Conservation (phyloP, 2,888 invertebrate genomes). For the Oegoconia quadripuncta region DNA sequence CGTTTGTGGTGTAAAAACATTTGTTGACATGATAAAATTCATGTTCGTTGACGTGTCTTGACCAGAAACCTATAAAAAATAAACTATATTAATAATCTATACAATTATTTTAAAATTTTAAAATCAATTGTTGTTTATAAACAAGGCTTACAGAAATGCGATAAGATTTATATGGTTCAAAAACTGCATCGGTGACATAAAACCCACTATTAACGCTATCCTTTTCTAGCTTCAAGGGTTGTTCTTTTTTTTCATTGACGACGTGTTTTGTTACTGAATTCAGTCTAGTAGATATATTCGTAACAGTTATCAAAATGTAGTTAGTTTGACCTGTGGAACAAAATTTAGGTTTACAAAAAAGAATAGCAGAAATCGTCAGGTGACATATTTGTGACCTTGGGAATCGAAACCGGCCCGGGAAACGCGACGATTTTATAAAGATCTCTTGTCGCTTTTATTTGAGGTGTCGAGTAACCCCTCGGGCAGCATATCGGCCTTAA, state of each 20-base stretch:
- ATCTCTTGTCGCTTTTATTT: too few relatives aligned
- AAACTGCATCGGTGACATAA: slow-evolving; percentile 33
- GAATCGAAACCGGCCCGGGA: too few relatives aligned
- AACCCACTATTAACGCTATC: slow-evolving; percentile 21
- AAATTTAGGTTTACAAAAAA: too few relatives aligned
- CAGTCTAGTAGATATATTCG: slow-evolving; percentile 24
- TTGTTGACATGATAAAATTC: slow-evolving; percentile 28
- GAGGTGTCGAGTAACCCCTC: too few relatives aligned
- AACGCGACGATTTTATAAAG: too few relatives aligned
- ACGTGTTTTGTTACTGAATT: slow-evolving; percentile 32
- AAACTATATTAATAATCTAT: slow-evolving; percentile 1
- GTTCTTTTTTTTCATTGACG: slow-evolving; percentile 25
- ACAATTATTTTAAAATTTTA: slow-evolving; percentile 2
- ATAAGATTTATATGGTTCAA: slow-evolving; percentile 35
- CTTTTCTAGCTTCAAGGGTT: slow-evolving; percentile 26
- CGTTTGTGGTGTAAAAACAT: slow-evolving; percentile 31
- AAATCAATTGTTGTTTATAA: not conserved
- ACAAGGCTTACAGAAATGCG: slow-evolving; percentile 39
- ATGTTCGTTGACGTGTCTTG: slow-evolving; percentile 25
- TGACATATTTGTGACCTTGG: too few relatives aligned
- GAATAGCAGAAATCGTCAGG: too few relatives aligned
- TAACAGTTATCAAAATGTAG: slow-evolving; percentile 34
- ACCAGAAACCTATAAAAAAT: slow-evolving; percentile 35
- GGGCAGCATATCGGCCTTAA: too few relatives aligned
- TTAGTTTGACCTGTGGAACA: slow-evolving; percentile 32